Conservation (phyloP, 2,888 invertebrate genomes). For the Erannis defoliaria region DNA sequence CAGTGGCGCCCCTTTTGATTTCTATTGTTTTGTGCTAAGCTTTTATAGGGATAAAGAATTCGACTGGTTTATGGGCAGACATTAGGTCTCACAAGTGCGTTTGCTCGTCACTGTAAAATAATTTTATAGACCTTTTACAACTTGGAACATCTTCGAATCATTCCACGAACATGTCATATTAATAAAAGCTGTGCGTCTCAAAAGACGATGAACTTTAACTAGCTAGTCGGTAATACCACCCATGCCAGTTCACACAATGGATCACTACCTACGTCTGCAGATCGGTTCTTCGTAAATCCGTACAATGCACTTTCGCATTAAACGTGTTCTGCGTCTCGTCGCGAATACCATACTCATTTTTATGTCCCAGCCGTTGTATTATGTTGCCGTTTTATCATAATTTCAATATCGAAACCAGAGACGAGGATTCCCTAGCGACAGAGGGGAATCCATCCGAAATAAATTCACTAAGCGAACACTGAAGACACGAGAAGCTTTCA, state of each 20-base stretch:
- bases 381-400: slow-evolving; percentile 47
- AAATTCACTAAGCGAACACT: slow-evolving; percentile 32
- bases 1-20: no score
- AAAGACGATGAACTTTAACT: slow-evolving; percentile 27
- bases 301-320: slow-evolving; percentile 44
- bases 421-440: slow-evolving; percentile 36
- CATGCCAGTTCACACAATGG: slow-evolving; percentile 32
- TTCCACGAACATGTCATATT: slow-evolving; percentile 18
- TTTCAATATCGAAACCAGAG: slow-evolving; percentile 48
- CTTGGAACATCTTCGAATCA: slow-evolving; percentile 17
- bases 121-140: slow-evolving; percentile 21
- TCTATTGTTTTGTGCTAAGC: no score
- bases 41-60: slow-evolving; percentile 1
- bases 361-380: slow-evolving; percentile 34
- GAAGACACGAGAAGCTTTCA: slow-evolving; percentile 37
- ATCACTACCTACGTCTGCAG: slow-evolving; percentile 27
- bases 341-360: slow-evolving; percentile 34
- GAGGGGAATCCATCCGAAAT: slow-evolving; percentile 41
- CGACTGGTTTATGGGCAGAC: slow-evolving; percentile 4
- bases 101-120: slow-evolving; percentile 16
- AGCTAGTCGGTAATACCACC: slow-evolving; percentile 15
- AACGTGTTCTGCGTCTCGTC: slow-evolving; percentile 31
- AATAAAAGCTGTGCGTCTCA: slow-evolving; percentile 20
- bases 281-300: slow-evolving; percentile 36
- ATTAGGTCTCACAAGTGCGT: slow-evolving; percentile 12